Base-by-base conservation (phyloP, 2,888 invertebrate species). In the Drosophila fulvimacula region DNA sequence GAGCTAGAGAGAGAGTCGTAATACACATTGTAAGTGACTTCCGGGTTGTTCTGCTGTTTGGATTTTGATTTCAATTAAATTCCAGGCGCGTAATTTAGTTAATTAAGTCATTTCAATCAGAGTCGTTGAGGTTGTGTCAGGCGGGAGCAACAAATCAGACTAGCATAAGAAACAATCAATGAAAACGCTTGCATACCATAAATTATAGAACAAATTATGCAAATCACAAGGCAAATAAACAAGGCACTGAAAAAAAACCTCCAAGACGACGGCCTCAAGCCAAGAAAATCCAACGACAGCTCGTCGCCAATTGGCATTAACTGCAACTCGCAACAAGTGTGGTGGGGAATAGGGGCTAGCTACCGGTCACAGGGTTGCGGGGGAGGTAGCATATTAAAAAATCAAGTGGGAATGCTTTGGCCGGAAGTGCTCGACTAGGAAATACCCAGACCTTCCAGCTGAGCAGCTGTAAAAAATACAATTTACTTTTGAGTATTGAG, bases 11-110 rank as follows among this genome's bases (percentile, higher is more conserved):
- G 24, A 24, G 21, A 5, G 32, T 38, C 38, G 52, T 38, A 49
- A 69, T 15, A 19, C 32, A 30, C 21, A 42, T 34, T 32, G 30
- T 58, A 42, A 41, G 24, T 21, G 49, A 56, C 11, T 76, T 76
- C 76, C 76, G 76, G 81, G 57, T 44, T 65, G 42, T 52, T 11
- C 27, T n/a, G 27, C 46, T 58, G 41, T 6, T 42, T 57, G 58
- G 61, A 44, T 61, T 67, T 67, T 58, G 49, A 66, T 77, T 72
- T 75, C 86, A 87, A 90, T 87, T 86, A 85, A 90, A 89, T 91
- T 81, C 90, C 82, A 86, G 90, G 79, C 91, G 91, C 91, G 90
- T 91, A 91, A 90, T 91, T 90, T 90, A 90, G 91, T 91, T 91
- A 90, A 91, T 90, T 90, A 90, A 91, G 90, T 89, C 88, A 90